Percentiles rank a stretch among this genome's conserved stretches.
These are phyloP conservation scores for Calyptomena viridis DNA, from an alignment of 2,113 vertebrate genomes.

Conservation along the genomic window DNA sequence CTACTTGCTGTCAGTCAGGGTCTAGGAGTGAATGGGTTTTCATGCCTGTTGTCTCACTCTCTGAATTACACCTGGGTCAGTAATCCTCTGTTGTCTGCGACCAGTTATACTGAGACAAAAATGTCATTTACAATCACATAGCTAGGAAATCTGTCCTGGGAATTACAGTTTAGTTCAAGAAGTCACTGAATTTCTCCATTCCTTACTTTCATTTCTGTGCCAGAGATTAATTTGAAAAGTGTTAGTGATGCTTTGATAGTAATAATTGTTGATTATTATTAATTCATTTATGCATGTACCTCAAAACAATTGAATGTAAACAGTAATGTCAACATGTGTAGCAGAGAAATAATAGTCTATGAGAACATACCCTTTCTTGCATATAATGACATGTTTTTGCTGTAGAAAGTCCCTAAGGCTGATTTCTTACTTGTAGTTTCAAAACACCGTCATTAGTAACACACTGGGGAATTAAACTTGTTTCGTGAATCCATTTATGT, in stretches of 20 bases:
- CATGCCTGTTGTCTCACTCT: neutral
- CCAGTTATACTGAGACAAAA: neutral
- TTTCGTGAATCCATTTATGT: conserved; percentile 17
- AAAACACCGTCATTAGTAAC: conserved; percentile 51
- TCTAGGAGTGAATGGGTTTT: neutral
- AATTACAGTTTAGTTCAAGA: neutral
- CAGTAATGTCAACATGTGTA: conserved; percentile 3
- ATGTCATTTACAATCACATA: neutral
- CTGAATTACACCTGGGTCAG: neutral
- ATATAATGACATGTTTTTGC: conserved; percentile 65
- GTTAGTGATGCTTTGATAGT: neutral
- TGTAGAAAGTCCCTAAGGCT: conserved; percentile 45
- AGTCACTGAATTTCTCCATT: neutral
- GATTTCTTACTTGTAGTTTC: conserved; percentile 24
- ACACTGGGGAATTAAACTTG: conserved; percentile 27
- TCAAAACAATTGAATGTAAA: conserved; percentile 21
- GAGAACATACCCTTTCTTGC: conserved; percentile 36
- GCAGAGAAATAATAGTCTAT: conserved; percentile 30
- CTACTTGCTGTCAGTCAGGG: neutral
- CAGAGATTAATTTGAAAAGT: neutral
- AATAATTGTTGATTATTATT: neutral
- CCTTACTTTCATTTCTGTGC: neutral
- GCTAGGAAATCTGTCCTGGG: neutral
- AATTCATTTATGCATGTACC: neutral
- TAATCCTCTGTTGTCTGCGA: neutral